phyloP scores from a whole-genome alignment of 2,888 invertebrate genomes.

The Drosophila demipolita region DNA sequence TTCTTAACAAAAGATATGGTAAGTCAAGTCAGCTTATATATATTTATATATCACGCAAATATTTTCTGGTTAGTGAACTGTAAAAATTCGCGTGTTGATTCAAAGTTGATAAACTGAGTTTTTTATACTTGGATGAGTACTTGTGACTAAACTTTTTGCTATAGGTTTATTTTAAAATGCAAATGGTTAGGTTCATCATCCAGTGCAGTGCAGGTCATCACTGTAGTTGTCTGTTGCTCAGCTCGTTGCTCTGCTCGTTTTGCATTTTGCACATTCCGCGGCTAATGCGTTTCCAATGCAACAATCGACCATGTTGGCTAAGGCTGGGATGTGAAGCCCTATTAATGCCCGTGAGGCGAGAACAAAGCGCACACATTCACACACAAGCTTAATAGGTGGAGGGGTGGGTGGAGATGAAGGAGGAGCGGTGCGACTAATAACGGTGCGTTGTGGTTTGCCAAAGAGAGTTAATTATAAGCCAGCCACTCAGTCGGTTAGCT shows the following conservation, averaged over 20 bases:
- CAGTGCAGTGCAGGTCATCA: constrained; percentile 16
- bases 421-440: constrained; percentile 59
- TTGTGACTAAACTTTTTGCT: background rate
- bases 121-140: background rate
- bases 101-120: background rate
- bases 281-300: constrained; percentile 76
- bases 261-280: constrained; percentile 58
- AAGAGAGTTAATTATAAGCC: constrained; percentile 80
- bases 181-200: background rate
- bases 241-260: constrained; percentile 16
- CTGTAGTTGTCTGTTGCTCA: constrained; percentile 1
- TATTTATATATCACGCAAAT: background rate
- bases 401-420: background rate
- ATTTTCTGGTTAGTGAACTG: background rate
- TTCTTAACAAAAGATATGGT: background rate
- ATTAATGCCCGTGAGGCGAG: constrained; percentile 53
- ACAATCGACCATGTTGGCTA: constrained; percentile 58
- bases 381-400: constrained; percentile 10
- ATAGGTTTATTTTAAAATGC: background rate
- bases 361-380: constrained; percentile 55
- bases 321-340: constrained; percentile 53
- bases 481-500: constrained; percentile 40
- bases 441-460: constrained; percentile 74
- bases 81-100: background rate
- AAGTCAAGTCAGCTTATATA: background rate